These are phyloP conservation scores for Machimus atricapillus DNA, from an alignment of 2,888 invertebrate species.

Conservation along the genomic window DNA sequence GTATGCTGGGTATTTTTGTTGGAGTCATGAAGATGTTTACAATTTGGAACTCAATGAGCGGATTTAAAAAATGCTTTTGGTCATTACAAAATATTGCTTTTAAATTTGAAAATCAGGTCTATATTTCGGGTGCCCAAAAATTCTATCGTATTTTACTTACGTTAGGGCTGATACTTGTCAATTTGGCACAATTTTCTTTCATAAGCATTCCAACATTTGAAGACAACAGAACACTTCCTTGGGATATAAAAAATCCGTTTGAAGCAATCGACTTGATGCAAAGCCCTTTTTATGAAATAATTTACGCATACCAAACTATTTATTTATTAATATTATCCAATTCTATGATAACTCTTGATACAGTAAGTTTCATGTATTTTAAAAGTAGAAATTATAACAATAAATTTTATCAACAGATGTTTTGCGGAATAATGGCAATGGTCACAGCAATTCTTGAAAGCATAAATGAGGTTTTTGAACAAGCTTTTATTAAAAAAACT, in stretches of 20 bases:
- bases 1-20: background rate
- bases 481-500: background rate
- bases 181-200: background rate
- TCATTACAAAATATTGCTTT: background rate
- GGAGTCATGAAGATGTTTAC: background rate
- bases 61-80: background rate
- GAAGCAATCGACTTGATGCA: background rate
- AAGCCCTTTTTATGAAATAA: background rate
- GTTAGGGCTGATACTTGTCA: background rate
- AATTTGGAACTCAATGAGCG: background rate
- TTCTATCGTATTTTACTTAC: background rate
- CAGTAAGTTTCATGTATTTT: background rate
- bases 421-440: background rate
- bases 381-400: background rate
- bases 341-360: background rate
- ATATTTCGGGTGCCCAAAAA: background rate
- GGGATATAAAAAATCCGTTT: background rate
- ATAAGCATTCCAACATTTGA: background rate
- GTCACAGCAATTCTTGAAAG: background rate
- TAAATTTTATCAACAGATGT: background rate
- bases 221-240: background rate
- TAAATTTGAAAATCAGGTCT: background rate
- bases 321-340: background rate
- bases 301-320: background rate
- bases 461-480: background rate